Base-by-base conservation (phyloP, 2,113 vertebrate genomes). In the Lepus timidus region DNA sequence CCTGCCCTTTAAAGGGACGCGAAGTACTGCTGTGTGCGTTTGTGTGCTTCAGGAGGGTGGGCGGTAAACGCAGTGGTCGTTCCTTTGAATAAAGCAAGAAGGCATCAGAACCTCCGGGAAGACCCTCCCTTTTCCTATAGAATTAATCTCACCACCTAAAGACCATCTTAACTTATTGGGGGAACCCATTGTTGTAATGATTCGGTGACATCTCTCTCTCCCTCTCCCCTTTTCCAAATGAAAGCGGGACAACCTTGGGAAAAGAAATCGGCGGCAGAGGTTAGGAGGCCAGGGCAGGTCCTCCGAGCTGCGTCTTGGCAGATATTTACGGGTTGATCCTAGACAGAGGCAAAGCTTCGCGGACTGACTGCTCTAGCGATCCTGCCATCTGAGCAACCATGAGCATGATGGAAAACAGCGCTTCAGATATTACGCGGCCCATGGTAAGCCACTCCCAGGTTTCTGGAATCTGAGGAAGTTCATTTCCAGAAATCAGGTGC, bases 161-260 rank as follows among this genome's bases (percentile, higher is more conserved):
- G 86, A 96, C 93, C 90, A 75, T 93, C 89, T 89, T 90, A 44
- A 88, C 87, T 93, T 96, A 87, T 61, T 91, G 78, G 44, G 62
- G 73, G 44, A 44, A 92, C 73, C 86, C 94, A 79, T 97, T 94
- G 92, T 88, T 85, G 67, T 95, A 91, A 95, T 80, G 87, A 96
- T 83, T 85, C 78, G 55, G 39, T 90, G 93, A 94, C 86, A 25
- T 85, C 76, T 92, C 52, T 68, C 25, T 79, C 25, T 92, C 19
- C 16, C 4, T 91, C 25, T 92, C 19, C 16, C 4, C 88, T 58
- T 93, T 70, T n/a, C 19, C 29, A 88, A 84, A 87, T 93, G 78
- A 93, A 96, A 95, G 70, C 73, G 95, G 94, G 87, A 83, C 71
- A 75, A 62, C 36, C 12, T 9, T 85, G n/a, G 82, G 75, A 75